Evolutionary conservation across 2,797 vertebrate genomes (phyloP).

Genomic region (Anisognathus igniventris): DNA sequence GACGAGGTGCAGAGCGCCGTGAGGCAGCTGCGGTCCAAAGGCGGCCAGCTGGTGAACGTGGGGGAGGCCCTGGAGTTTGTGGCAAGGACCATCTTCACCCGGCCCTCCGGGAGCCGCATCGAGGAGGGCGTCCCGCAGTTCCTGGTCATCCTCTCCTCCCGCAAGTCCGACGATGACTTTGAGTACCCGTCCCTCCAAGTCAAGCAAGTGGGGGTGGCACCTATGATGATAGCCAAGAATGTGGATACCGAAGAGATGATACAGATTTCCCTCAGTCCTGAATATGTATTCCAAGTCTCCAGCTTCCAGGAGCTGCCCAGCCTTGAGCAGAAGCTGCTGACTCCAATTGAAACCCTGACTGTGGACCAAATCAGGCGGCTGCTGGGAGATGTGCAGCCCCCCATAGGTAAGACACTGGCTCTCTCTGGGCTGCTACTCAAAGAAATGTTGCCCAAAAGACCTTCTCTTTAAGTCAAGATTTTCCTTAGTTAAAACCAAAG

Average conservation of each 20-base stretch:
- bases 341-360: constrained; percentile 82
- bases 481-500: background rate
- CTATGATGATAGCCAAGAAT: constrained; percentile 82
- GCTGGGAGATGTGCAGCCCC: constrained; percentile 10
- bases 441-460: background rate
- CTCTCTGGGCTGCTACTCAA: background rate
- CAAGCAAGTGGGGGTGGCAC: constrained; percentile 82
- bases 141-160: constrained; percentile 86
- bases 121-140: constrained; percentile 94
- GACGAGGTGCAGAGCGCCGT: constrained; percentile 83
- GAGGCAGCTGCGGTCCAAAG: constrained; percentile 75
- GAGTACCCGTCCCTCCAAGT: constrained; percentile 79
- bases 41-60: constrained; percentile 81
- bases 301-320: constrained; percentile 86
- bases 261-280: constrained; percentile 83
- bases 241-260: constrained; percentile 76
- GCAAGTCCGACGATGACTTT: constrained; percentile 85
- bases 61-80: constrained; percentile 89
- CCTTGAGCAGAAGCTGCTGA: constrained; percentile 83
- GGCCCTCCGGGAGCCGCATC: constrained; percentile 88
- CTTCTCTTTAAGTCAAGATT: background rate
- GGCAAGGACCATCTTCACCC: constrained; percentile 86
- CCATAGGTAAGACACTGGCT: constrained; percentile 33
- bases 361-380: constrained; percentile 76
- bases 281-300: constrained; percentile 81